phyloP scores from a whole-genome alignment of 2,888 invertebrate genomes.

The Cephus pulcher region DNA sequence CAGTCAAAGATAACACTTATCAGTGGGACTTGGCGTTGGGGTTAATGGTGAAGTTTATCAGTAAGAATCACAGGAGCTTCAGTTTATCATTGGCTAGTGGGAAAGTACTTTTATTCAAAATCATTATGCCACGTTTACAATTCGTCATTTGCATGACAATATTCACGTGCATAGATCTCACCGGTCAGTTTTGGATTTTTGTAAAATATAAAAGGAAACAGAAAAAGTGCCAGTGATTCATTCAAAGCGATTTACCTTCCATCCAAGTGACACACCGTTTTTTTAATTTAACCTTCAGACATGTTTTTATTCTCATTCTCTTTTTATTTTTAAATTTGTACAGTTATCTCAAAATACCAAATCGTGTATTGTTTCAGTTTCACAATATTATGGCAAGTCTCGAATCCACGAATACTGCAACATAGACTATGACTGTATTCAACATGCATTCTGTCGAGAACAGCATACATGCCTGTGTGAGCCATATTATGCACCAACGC shows the following conservation, averaged over 20 bases:
- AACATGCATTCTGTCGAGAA: constrained; percentile 40
- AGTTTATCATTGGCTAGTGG: constrained; percentile 7
- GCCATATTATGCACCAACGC: constrained; percentile 36
- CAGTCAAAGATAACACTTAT: neutral
- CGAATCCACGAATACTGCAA: constrained; percentile 40
- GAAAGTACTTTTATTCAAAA: neutral
- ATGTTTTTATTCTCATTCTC: neutral
- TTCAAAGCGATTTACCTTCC: neutral
- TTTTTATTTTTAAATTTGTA: neutral
- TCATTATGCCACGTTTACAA: neutral
- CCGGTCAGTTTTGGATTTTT: neutral
- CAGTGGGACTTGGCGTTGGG: neutral
- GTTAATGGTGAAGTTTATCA: neutral
- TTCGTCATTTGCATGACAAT: neutral
- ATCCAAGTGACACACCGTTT: neutral
- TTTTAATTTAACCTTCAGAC: neutral
- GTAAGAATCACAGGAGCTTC: constrained; percentile 3
- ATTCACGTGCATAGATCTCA: neutral
- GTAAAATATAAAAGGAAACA: constrained; percentile 1
- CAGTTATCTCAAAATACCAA: neutral
- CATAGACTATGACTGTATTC: constrained; percentile 46
- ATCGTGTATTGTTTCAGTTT: neutral
- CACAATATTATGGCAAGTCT: neutral
- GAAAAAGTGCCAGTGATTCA: neutral
- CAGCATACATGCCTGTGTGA: constrained; percentile 46